Evolutionary conservation across 2,797 vertebrate species (phyloP).

Genomic region (Lateolabrax maculatus): DNA sequence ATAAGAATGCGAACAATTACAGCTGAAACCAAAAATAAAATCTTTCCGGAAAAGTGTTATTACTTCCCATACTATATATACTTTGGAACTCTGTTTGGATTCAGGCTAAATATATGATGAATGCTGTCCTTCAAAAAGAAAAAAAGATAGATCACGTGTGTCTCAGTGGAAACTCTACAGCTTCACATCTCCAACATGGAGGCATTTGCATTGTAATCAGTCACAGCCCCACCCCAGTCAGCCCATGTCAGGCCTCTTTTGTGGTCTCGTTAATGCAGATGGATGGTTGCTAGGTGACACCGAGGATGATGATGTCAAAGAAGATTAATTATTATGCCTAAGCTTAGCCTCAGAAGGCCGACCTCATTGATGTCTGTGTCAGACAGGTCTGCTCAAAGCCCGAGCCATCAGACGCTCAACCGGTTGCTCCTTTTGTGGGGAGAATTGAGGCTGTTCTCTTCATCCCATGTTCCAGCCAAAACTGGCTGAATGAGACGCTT

Average conservation of each 20-base stretch:
- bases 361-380: constrained; percentile 73
- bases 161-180: constrained; percentile 5
- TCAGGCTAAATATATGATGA: not conserved
- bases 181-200: constrained; percentile 6
- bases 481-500: constrained; percentile 35
- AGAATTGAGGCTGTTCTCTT: constrained; percentile 33
- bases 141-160: not conserved
- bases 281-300: constrained; percentile 77
- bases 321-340: constrained; percentile 77
- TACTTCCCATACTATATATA: not conserved
- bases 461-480: constrained; percentile 34
- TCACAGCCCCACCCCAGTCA: constrained; percentile 19
- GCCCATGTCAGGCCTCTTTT: constrained; percentile 40
- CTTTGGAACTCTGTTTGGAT: not conserved
- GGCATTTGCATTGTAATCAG: constrained; percentile 19
- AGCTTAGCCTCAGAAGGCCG: constrained; percentile 57
- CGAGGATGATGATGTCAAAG: constrained; percentile 75
- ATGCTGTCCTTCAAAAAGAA: not conserved
- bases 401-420: constrained; percentile 40
- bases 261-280: constrained; percentile 53
- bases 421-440: constrained; percentile 52
- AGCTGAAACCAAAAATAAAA: not conserved
- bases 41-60: constrained; percentile 13
- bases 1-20: not conserved
- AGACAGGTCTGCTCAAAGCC: constrained; percentile 54